Percentiles rank a stretch among this genome's conserved stretches.
Evolutionary conservation across 2,113 vertebrate genomes (phyloP).

Genomic region (Balaeniceps rex): DNA sequence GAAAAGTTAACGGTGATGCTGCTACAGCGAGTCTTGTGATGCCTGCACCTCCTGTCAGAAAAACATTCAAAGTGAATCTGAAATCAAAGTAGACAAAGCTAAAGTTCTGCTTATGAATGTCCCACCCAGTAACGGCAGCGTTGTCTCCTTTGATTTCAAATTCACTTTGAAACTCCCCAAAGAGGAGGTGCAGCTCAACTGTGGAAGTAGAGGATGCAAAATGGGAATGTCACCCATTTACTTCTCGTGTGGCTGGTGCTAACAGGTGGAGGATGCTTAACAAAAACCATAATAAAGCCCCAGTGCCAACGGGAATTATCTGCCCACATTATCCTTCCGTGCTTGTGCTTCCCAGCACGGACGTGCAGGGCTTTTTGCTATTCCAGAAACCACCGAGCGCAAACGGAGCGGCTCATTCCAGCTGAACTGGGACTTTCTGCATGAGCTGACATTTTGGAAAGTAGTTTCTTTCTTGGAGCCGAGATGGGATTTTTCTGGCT

Average conservation of each 20-base stretch:
- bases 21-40: background rate
- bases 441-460: slow-evolving; percentile 36
- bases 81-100: slow-evolving; percentile 52
- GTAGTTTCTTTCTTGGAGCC: slow-evolving; percentile 45
- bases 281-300: background rate
- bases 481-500: slow-evolving; percentile 37
- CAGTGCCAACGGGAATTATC: background rate
- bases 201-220: background rate
- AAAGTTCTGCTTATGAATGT: background rate
- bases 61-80: slow-evolving; percentile 40
- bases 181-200: background rate
- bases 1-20: slow-evolving; percentile 13
- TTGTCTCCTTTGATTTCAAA: slow-evolving; percentile 45
- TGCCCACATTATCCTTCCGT: background rate
- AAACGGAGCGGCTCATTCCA: background rate
- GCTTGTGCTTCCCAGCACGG: background rate
- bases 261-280: background rate
- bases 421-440: slow-evolving; percentile 25
- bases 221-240: background rate
- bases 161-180: slow-evolving; percentile 46
- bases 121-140: background rate
- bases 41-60: background rate
- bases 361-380: background rate
- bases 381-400: background rate
- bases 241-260: background rate